These are phyloP conservation scores for Palythoa heliodiscus DNA, from an alignment of 92 coral and sea anemone genomes.

Conservation along the genomic window DNA sequence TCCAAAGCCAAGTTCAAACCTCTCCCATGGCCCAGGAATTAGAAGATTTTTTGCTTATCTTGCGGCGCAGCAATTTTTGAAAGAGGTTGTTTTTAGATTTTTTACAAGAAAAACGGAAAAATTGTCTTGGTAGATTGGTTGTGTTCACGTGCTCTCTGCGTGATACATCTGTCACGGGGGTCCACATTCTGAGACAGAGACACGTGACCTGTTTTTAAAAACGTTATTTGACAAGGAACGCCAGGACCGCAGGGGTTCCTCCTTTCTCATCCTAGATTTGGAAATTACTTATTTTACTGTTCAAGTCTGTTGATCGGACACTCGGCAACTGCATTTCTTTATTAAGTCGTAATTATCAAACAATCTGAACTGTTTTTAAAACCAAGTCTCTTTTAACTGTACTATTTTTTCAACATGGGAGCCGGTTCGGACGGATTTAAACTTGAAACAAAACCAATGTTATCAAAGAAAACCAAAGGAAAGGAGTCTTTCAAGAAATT, in stretches of 20 bases:
- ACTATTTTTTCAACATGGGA: conserved; percentile 63
- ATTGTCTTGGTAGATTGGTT: background rate
- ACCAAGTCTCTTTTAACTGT: background rate
- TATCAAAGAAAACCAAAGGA: conserved; percentile 53
- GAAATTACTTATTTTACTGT: background rate
- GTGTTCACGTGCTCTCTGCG: conserved; percentile 37
- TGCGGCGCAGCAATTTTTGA: background rate
- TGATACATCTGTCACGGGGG: background rate
- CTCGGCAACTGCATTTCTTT: background rate
- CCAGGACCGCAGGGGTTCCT: background rate
- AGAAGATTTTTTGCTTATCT: background rate
- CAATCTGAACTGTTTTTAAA: background rate
- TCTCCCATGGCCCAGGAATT: background rate
- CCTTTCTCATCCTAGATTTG: background rate
- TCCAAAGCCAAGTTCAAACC: conserved; percentile 1
- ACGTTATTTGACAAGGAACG: conserved; percentile 14
- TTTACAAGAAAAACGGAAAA: background rate
- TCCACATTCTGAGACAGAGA: conserved; percentile 19
- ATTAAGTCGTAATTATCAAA: background rate
- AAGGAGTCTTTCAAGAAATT: conserved; percentile 54
- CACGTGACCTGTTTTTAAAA: conserved; percentile 20
- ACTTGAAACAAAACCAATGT: conserved; percentile 73
- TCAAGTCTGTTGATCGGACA: background rate
- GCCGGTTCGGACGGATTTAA: conserved; percentile 74
- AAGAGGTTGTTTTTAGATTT: background rate